These are phyloP conservation scores for Abrostola triplasia DNA, from an alignment of 2,888 invertebrate genomes.

Conservation along the genomic window DNA sequence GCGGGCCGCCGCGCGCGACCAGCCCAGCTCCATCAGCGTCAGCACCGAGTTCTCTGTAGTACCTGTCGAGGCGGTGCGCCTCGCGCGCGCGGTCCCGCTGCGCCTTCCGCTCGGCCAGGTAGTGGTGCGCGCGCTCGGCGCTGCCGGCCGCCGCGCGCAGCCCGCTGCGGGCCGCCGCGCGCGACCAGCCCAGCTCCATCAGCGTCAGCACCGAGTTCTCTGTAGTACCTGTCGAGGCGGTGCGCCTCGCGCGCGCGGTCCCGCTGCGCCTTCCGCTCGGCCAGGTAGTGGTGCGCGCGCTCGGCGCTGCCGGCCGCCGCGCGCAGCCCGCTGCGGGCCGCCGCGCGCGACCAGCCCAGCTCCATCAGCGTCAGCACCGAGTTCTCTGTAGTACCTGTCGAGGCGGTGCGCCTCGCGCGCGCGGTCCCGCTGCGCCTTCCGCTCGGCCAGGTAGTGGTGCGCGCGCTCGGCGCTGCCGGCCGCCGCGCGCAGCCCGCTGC, in stretches of 20 bases:
- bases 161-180: neutral
- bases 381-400: constrained; percentile 34
- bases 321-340: constrained; percentile 91
- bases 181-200: neutral
- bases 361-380: constrained; percentile 73
- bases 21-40: constrained; percentile 87
- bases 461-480: constrained; percentile 87
- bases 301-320: constrained; percentile 82
- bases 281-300: constrained; percentile 90
- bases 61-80: constrained; percentile 1
- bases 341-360: constrained; percentile 90
- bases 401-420: constrained; percentile 66
- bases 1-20: constrained; percentile 79
- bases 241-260: constrained; percentile 71
- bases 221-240: constrained; percentile 36
- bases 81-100: neutral
- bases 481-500: too few species aligned
- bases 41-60: constrained; percentile 52
- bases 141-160: neutral
- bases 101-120: neutral
- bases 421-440: constrained; percentile 82
- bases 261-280: constrained; percentile 85
- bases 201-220: too few species aligned
- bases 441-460: constrained; percentile 90
- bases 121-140: neutral